Conservation (phyloP, 2,113 vertebrate species). For the Scatophagus argus region DNA sequence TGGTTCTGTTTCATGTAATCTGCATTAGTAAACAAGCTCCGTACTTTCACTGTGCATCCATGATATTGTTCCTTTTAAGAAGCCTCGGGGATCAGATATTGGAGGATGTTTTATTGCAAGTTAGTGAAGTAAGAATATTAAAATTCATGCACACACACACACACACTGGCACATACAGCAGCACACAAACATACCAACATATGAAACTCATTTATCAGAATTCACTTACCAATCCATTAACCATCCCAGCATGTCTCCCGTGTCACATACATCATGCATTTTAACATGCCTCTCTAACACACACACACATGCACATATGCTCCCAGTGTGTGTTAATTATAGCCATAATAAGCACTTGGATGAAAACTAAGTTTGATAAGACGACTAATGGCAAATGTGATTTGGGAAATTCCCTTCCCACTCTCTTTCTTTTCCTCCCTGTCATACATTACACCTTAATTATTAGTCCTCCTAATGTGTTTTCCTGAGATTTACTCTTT, state of each 20-base stretch:
- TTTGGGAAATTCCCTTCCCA: conserved; percentile 57
- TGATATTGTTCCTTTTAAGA: conserved; percentile 34
- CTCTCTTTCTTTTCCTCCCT: not conserved
- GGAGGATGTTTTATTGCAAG: conserved; percentile 47
- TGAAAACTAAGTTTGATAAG: conserved; percentile 72
- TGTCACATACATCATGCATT: conserved; percentile 52
- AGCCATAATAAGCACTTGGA: conserved; percentile 57
- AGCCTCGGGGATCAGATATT: conserved; percentile 30
- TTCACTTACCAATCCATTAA: conserved; percentile 69
- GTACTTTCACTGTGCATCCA: conserved; percentile 27
- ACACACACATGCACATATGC: conserved; percentile 16
- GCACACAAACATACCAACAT: conserved; percentile 16
- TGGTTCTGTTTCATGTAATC: conserved; percentile 41
- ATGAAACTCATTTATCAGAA: conserved; percentile 70
- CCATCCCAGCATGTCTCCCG: conserved; percentile 31
- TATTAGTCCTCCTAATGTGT: conserved; percentile 70
- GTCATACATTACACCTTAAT: conserved; percentile 75
- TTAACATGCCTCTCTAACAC: conserved; percentile 18
- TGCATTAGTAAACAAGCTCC: conserved; percentile 55
- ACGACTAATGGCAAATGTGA: conserved; percentile 73
- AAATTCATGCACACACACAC: conserved; percentile 19
- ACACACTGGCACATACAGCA: not conserved
- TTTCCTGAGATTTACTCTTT: conserved; percentile 70
- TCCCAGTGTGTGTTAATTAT: conserved; percentile 66
- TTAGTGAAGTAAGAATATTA: conserved; percentile 59